These are phyloP conservation scores for Cerceris ruficornis DNA, from an alignment of 2,888 invertebrate genomes.

Conservation along the genomic window DNA sequence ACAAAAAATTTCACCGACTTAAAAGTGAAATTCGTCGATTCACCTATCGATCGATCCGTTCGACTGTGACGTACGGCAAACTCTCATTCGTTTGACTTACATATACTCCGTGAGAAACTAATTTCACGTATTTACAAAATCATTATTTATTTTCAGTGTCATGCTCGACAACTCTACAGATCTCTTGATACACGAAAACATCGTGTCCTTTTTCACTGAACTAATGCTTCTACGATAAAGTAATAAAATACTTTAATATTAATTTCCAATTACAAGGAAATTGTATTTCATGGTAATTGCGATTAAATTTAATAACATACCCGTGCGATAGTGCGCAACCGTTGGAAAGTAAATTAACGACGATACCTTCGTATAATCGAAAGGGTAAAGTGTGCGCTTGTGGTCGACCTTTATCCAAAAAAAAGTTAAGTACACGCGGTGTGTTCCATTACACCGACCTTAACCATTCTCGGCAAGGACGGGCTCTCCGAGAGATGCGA, in stretches of 20 bases:
- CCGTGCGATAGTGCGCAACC: not conserved
- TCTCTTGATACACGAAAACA: no score
- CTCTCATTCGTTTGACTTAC: not conserved
- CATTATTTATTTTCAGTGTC: no score
- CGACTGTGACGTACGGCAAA: not conserved
- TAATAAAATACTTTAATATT: no score
- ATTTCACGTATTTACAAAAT: not conserved
- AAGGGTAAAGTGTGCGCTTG: slow-evolving; percentile 10
- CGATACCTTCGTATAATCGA: not conserved
- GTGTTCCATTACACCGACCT: slow-evolving; percentile 55
- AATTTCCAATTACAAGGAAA: no score
- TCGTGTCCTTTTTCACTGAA: no score
- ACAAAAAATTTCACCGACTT: not conserved
- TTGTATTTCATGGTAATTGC: no score
- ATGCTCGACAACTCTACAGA: no score
- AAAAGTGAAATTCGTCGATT: not conserved
- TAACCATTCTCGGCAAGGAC: slow-evolving; percentile 62
- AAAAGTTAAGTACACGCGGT: slow-evolving; percentile 39
- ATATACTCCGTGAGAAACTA: not conserved
- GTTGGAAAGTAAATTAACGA: not conserved
- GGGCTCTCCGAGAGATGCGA: slow-evolving; percentile 24
- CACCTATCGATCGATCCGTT: not conserved
- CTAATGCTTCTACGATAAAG: no score
- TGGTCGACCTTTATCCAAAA: slow-evolving; percentile 14
- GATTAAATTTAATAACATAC: not conserved